Evolutionary conservation across 2,797 vertebrate species (phyloP), one percentile per base, ranked within the genome.

Genomic region (Acanthornis magna): DNA sequence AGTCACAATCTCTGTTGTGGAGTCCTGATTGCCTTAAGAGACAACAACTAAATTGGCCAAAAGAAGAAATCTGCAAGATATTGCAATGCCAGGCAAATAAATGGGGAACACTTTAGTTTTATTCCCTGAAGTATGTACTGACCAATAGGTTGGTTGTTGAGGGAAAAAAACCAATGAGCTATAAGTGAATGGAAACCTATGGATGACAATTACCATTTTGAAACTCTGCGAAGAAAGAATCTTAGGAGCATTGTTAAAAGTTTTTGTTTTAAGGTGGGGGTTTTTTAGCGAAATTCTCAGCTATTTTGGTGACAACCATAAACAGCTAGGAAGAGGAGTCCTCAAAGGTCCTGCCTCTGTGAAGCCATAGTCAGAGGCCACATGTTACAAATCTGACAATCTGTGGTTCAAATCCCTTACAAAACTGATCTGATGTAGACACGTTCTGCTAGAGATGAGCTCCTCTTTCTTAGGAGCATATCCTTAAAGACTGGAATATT

Each of bases 81-180:
- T 26, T 66, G 5, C 21, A 40, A 1, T 27, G n/a, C 8, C 45
- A 48, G 27, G 25, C 10, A 82, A 82, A 81, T 30, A n/a, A 70
- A 42, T 51, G 40, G 50, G 34, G 27, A 54, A 6, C 7, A 40
- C 3, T 1, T 0, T 40, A 38, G 26, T 42, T 89, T 26, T 78
- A 7, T 18, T 66, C 16, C 58, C 2, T 62, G 48, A 55, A 78
- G 53, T 61, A 45, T 92, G 79, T 93, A 50, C 63, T 71, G 48
- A 55, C 25, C 17, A 55, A 16, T 22, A 51, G 8, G 7, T 60
- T 36, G 7, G 21, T 83, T 63, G 7, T 61, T 7, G 7, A 74
- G 12, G 3, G 4, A 2, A 20, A 10, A n/a, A 50, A 18, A 4
- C 13, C 17, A 14, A 9, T 3, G 7, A 55, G 2, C 13, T 62